phyloP scores from a whole-genome alignment of 2,888 invertebrate species.

The Willowsia nigromaculata region DNA sequence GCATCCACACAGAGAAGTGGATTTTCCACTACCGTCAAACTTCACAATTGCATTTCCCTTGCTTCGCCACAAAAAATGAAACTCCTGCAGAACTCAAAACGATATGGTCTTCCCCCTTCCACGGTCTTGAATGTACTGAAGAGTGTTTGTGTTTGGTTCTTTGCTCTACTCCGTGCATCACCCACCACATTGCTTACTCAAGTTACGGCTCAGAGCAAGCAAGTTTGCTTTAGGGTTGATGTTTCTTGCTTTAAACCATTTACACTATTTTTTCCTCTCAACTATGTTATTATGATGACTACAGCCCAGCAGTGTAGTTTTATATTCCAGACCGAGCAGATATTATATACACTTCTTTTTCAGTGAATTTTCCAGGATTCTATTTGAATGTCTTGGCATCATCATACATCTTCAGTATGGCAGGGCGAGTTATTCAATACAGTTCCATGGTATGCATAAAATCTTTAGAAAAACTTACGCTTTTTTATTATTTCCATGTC shows the following conservation, averaged over 20 bases:
- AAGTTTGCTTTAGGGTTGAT: conserved; percentile 17
- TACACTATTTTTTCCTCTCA: background rate
- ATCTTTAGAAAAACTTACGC: conserved; percentile 15
- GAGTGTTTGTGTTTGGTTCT: conserved; percentile 23
- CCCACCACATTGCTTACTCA: background rate
- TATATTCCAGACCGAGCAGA: background rate
- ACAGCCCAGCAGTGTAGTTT: background rate
- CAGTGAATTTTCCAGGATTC: conserved; percentile 16
- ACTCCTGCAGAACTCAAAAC: background rate
- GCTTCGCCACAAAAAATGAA: background rate
- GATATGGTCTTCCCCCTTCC: conserved; percentile 61
- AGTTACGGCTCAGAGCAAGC: background rate
- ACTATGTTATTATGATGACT: background rate
- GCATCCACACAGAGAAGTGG: background rate
- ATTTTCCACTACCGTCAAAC: no score
- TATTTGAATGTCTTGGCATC: conserved; percentile 22
- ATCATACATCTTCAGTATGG: background rate
- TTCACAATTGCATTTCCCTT: background rate
- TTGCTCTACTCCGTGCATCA: conserved; percentile 32
- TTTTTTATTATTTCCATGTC: background rate
- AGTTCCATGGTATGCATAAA: conserved; percentile 32
- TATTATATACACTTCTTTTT: conserved; percentile 1
- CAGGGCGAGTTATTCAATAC: conserved; percentile 1
- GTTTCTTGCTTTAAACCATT: conserved; percentile 28
- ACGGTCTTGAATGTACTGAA: conserved; percentile 59